phyloP scores from a whole-genome alignment of 1,140 invertebrate genomes.

The Lasioglossum baleicum region DNA sequence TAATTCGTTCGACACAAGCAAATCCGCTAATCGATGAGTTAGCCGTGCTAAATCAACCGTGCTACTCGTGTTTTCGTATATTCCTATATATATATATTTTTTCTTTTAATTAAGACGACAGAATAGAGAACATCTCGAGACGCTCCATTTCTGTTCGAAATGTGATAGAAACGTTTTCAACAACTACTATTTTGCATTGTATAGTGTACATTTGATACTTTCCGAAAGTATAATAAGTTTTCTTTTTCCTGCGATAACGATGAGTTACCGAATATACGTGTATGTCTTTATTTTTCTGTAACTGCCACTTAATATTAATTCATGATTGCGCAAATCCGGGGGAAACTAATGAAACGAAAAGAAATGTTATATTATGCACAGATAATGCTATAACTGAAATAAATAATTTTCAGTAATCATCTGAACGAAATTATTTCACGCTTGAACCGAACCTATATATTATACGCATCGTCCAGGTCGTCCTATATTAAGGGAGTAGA shows the following conservation, averaged over 20 bases:
- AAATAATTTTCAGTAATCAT: conserved; percentile 41
- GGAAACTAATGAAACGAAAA: conserved; percentile 13
- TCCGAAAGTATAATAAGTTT: neutral
- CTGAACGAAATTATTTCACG: conserved; percentile 8
- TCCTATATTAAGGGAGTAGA: too few relatives aligned
- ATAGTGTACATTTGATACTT: conserved; percentile 4
- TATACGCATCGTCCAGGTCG: too few relatives aligned
- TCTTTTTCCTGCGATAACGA: neutral
- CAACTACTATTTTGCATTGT: conserved; percentile 5
- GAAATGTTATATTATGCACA: conserved; percentile 44
- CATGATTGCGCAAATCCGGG: conserved; percentile 10
- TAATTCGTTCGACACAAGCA: neutral
- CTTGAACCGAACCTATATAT: neutral
- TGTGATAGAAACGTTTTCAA: conserved; percentile 1
- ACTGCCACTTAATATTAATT: conserved; percentile 33
- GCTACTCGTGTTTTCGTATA: neutral
- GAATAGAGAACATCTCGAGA: neutral
- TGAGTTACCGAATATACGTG: neutral
- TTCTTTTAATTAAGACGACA: conserved; percentile 3
- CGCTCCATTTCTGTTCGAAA: conserved; percentile 5
- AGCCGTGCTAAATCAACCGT: neutral
- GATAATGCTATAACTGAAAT: conserved; percentile 36
- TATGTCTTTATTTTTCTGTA: conserved; percentile 39
- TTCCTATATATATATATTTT: neutral
- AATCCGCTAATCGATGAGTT: neutral